Evolutionary conservation across 2,797 vertebrate genomes (phyloP), one percentile per base, ranked within the genome.

Genomic region (Macropus fuliginosus): DNA sequence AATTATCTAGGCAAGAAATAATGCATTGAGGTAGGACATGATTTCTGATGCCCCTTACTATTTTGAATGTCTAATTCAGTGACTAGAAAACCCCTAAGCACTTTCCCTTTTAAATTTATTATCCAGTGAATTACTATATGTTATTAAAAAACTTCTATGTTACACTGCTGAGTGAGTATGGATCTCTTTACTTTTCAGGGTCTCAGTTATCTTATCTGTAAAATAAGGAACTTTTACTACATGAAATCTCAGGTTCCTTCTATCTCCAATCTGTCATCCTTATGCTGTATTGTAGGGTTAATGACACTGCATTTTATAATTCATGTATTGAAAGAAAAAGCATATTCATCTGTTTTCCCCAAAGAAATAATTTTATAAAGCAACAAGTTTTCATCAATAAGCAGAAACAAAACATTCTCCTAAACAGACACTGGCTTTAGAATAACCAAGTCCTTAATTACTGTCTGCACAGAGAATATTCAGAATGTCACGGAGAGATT

Each of bases 381-480:
- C 13, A 95, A 46, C 93, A 46, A 54, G 94, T 56, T 92, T 96
- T 94, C 81, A 31, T 74, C 94, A 94, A 74, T 87, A 52, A 87
- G 55, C 24, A 95, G 57, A 87, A 96, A 91, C 57, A n/a, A 93
- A 94, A 74, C 92, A 27, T 91, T 34, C 91, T 95, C 90, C 54
- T 93, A 93, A 94, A 92, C 57, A 94, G 56, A 56, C 55, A 10
- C 52, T 95, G 94, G n/a, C 55, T 55, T 93, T 28, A 0, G n/a
- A 94, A 21, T 34, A 56, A 91, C 55, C 4, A 57, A 5, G 18
- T 50, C 91, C 92, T 91, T 95, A 34, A 18, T 93, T 97, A 93
- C 96, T 59, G 91, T 34, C 91, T 95, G 50, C 0, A 13, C 54
- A 95, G 92, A 62, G 94, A 95, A 97, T 91, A 92, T 74, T 55